Conservation (phyloP, 2,797 vertebrate genomes). For the Acanthurus lineatus region DNA sequence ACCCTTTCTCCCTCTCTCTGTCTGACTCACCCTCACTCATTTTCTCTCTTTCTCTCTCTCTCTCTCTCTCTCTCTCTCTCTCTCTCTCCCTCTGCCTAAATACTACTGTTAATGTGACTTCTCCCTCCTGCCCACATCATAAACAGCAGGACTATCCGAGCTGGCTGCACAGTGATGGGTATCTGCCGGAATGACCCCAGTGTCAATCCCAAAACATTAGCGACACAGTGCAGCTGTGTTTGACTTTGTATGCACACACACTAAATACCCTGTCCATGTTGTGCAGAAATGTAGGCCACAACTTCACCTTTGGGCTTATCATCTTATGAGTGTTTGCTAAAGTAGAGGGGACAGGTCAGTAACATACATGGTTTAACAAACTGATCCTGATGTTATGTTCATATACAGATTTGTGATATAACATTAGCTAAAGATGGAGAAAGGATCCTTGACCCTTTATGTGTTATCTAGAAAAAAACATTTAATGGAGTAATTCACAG, state of each 20-base stretch:
- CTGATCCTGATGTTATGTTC: not conserved
- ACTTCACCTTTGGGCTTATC: slow-evolving; percentile 11
- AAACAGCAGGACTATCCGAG: slow-evolving; percentile 47
- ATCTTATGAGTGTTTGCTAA: not conserved
- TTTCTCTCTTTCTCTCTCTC: slow-evolving; percentile 15
- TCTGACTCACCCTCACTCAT: slow-evolving; percentile 15
- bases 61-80: slow-evolving; percentile 21
- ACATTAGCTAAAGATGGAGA: slow-evolving; percentile 33
- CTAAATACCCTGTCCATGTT: not conserved
- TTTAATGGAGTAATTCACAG: no score
- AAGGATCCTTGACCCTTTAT: not conserved
- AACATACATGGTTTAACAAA: slow-evolving; percentile 24
- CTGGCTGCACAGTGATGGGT: slow-evolving; percentile 25
- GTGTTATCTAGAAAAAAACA: slow-evolving; percentile 33
- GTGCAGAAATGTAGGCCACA: not conserved
- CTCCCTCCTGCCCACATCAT: slow-evolving; percentile 28
- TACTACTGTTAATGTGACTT: slow-evolving; percentile 47
- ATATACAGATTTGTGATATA: slow-evolving; percentile 11
- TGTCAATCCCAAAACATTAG: slow-evolving; percentile 43
- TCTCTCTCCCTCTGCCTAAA: slow-evolving; percentile 32
- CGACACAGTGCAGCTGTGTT: not conserved
- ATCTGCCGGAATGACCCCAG: slow-evolving; percentile 32
- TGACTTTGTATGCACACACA: not conserved
- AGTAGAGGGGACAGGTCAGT: not conserved
- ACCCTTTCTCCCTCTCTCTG: slow-evolving; percentile 68